Conservation (phyloP, 1,140 invertebrate species). For the Agraylea sexmaculata region DNA sequence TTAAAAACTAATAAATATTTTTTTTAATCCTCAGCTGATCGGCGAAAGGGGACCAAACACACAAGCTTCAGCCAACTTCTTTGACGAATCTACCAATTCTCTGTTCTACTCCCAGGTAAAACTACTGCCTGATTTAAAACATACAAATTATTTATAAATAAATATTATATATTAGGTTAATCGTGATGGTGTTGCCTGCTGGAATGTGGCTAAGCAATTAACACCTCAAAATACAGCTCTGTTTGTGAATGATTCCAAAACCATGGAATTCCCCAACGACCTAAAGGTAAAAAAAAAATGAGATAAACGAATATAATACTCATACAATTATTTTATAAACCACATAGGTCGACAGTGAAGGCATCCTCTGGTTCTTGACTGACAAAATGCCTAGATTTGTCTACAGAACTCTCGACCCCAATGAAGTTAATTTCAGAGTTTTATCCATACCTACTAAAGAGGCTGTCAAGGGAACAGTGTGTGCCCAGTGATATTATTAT, state of each 20-base stretch:
- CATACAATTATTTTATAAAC: conserved; percentile 6
- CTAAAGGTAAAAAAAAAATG: conserved; percentile 46
- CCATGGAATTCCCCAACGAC: conserved; percentile 58
- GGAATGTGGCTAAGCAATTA: conserved; percentile 54
- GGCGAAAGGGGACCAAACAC: conserved; percentile 57
- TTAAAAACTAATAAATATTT: conserved; percentile 2
- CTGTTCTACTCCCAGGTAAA: conserved; percentile 61
- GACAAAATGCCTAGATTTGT: conserved; percentile 53
- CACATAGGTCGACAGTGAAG: conserved; percentile 42
- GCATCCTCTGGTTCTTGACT: conserved; percentile 52
- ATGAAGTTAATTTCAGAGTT: conserved; percentile 52
- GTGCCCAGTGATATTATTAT: conserved; percentile 26
- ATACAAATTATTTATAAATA: background rate
- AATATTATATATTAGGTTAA: conserved; percentile 34
- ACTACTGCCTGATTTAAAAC: background rate
- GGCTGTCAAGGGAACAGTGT: conserved; percentile 44
- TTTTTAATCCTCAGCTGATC: conserved; percentile 32
- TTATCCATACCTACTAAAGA: conserved; percentile 43
- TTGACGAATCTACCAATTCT: conserved; percentile 55
- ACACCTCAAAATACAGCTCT: conserved; percentile 53
- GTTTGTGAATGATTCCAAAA: conserved; percentile 47
- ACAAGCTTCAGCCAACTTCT: conserved; percentile 60
- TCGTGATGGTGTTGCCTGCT: conserved; percentile 53
- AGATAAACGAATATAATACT: background rate
- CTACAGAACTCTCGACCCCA: conserved; percentile 42